Evolutionary conservation across 2,113 vertebrate species (phyloP).

Genomic region (Phaethon lepturus): DNA sequence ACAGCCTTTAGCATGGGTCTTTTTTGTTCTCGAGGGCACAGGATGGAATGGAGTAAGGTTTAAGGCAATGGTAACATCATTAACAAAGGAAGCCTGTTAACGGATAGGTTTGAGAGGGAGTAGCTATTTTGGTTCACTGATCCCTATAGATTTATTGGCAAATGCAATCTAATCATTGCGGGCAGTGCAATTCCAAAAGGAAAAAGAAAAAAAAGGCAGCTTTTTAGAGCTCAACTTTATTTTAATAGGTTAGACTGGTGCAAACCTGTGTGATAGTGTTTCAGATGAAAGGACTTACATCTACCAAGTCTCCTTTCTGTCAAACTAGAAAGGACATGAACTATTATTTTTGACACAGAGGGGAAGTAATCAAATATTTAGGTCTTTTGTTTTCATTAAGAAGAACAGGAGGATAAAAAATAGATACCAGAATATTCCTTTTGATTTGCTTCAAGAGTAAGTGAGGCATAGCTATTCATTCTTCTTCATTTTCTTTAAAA

Average conservation of each 20-base stretch:
- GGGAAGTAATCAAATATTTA: conserved; percentile 71
- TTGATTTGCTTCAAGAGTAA: conserved; percentile 70
- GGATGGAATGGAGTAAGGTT: neutral
- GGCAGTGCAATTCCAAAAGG: conserved; percentile 7
- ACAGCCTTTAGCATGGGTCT: neutral
- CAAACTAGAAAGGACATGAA: conserved; percentile 52
- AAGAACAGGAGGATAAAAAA: conserved; percentile 65
- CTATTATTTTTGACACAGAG: conserved; percentile 63
- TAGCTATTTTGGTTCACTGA: conserved; percentile 16
- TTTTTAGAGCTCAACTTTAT: conserved; percentile 24
- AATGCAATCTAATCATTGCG: conserved; percentile 34
- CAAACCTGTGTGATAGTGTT: neutral
- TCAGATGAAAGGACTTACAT: conserved; percentile 39
- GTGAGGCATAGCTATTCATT: conserved; percentile 62
- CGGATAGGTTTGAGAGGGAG: conserved; percentile 5
- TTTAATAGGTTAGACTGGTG: neutral
- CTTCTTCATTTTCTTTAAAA: conserved; percentile 71
- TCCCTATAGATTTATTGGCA: conserved; percentile 51
- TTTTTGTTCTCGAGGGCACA: neutral
- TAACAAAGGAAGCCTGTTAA: conserved; percentile 3
- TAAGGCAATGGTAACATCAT: neutral
- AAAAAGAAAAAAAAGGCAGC: neutral
- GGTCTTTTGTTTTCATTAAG: conserved; percentile 76
- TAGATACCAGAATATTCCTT: conserved; percentile 61
- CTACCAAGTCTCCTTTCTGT: conserved; percentile 40